Evolutionary conservation across 2,888 invertebrate genomes (phyloP).

Genomic region (Epirrhoe alternata): DNA sequence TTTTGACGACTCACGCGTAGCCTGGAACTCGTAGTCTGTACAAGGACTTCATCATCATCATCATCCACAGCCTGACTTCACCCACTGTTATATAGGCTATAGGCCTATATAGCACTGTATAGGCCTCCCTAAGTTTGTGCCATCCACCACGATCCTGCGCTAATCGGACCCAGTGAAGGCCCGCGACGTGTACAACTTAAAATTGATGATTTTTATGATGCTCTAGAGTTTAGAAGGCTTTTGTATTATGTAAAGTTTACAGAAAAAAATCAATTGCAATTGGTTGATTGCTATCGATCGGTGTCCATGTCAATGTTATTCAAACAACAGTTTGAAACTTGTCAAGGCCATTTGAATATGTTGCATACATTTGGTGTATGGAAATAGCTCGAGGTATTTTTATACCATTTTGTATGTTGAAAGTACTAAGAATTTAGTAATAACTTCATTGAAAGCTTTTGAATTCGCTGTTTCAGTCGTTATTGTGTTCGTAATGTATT

Average conservation of each 20-base stretch:
- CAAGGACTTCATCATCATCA: too few relatives aligned
- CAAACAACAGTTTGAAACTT: constrained; percentile 33
- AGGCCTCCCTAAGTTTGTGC: too few relatives aligned
- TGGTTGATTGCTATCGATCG: constrained; percentile 40
- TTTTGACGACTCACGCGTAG: too few relatives aligned
- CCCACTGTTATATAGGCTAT: too few relatives aligned
- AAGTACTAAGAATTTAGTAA: constrained; percentile 11
- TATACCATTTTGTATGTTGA: constrained; percentile 21
- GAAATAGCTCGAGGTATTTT: neutral
- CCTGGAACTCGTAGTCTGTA: too few relatives aligned
- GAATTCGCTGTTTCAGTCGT: neutral
- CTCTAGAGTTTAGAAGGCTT: neutral
- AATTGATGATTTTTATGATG: neutral
- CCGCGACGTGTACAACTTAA: too few relatives aligned
- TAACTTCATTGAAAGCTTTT: neutral
- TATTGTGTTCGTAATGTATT: neutral
- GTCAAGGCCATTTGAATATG: constrained; percentile 42
- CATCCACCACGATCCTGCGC: too few relatives aligned
- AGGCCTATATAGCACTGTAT: too few relatives aligned
- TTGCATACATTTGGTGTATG: constrained; percentile 26
- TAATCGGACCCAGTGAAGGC: too few relatives aligned
- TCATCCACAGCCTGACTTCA: too few relatives aligned
- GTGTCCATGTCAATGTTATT: constrained; percentile 36
- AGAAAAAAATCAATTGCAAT: constrained; percentile 13
- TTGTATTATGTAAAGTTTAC: neutral